These are phyloP conservation scores for Calephelis virginiensis DNA, from an alignment of 1,140 invertebrate genomes.

Conservation along the genomic window DNA sequence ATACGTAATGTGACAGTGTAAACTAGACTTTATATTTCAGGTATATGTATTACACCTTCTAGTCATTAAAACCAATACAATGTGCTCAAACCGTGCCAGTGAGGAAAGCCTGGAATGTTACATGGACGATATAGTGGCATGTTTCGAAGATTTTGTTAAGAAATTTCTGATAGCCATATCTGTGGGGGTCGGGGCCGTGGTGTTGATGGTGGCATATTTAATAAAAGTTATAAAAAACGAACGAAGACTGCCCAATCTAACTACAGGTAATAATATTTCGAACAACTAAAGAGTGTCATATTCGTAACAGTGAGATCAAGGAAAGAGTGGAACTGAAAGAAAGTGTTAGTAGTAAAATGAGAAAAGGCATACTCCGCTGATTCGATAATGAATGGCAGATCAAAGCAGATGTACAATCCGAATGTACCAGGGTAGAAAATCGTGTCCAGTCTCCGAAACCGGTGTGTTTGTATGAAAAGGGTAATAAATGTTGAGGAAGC, in stretches of 20 bases:
- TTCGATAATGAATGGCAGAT: too few relatives aligned
- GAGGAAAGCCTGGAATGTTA: constrained; percentile 45
- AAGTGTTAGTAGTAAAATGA: too few relatives aligned
- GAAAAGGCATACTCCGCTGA: too few relatives aligned
- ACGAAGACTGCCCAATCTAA: constrained; percentile 21
- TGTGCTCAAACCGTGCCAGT: constrained; percentile 43
- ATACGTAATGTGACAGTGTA: too few relatives aligned
- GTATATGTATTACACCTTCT: constrained; percentile 64
- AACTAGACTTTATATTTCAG: constrained; percentile 35
- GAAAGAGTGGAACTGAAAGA: too few relatives aligned
- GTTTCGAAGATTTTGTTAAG: constrained; percentile 50
- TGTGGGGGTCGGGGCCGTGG: constrained; percentile 37
- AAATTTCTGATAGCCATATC: constrained; percentile 48
- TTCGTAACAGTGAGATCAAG: too few relatives aligned
- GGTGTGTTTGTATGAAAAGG: too few relatives aligned
- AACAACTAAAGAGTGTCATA: too few relatives aligned
- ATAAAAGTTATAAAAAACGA: constrained; percentile 34
- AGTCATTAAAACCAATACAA: constrained; percentile 37
- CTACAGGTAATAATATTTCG: constrained; percentile 3
- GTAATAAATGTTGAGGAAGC: too few relatives aligned
- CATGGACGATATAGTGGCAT: constrained; percentile 49
- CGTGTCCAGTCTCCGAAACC: too few relatives aligned
- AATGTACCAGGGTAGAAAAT: too few relatives aligned
- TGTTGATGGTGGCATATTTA: constrained; percentile 42
- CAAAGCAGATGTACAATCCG: too few relatives aligned